phyloP scores from a whole-genome alignment of 23 tunicate species.

The Trididemnum clinides region DNA sequence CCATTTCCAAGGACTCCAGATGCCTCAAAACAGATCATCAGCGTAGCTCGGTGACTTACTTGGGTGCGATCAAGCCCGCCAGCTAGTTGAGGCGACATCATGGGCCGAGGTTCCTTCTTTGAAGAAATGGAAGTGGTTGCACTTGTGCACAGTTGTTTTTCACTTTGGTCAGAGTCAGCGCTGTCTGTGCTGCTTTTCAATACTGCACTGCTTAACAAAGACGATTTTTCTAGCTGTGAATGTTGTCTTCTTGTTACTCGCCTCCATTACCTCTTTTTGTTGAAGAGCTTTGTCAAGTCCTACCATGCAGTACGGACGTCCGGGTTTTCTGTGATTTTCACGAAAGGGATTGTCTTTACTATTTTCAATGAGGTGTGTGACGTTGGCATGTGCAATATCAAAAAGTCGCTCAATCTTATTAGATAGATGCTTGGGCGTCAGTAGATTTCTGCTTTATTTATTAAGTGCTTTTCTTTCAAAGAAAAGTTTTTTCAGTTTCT shows the following conservation, averaged over 20 bases:
- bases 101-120: background rate
- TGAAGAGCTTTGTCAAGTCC: background rate
- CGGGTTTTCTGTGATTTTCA: background rate
- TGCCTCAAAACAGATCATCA: background rate
- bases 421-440: no score
- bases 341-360: background rate
- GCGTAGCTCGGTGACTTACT: background rate
- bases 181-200: background rate
- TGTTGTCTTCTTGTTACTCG: background rate
- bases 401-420: background rate
- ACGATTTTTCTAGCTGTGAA: background rate
- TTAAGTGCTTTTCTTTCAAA: background rate
- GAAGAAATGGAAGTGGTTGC: background rate
- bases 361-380: background rate
- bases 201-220: background rate
- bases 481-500: background rate
- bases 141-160: background rate
- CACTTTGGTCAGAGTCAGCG: background rate
- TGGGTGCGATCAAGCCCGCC: background rate
- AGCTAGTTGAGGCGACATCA: background rate
- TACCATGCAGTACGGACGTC: background rate
- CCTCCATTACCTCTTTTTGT: background rate
- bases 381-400: constrained; percentile 10
- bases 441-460: background rate
- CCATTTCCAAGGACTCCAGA: background rate